Evolutionary conservation across 2,888 invertebrate species (phyloP), one percentile per base, ranked within the genome.

Genomic region (Xestia rhomboidea): DNA sequence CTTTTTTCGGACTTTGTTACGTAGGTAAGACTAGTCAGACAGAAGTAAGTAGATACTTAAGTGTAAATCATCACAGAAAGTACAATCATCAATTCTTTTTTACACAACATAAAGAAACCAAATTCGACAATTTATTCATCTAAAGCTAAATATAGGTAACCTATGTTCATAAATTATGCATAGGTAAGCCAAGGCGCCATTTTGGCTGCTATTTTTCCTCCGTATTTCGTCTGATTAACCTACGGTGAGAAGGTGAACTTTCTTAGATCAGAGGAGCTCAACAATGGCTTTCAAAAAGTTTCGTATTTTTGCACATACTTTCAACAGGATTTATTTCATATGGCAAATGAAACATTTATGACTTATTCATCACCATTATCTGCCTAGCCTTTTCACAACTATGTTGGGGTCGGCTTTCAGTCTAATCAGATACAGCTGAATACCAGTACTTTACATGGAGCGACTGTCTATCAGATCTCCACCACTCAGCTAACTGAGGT

Each of bases 131-230:
- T 49, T 72, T 68, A 73, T 60, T 46, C 7, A 27, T 74, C 10
- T 34, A 18, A 15, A 34, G 24, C 24, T 34, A 44, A 21, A 27
- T 34, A 27, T 27, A n/a, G 11, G 0, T 38, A 18, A 3, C 41
- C 11, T 18, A n/a, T 63, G 24, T 21, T 44, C 34, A 63, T 54
- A 68, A 68, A n/a, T 68, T 66, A 76, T 41, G 41, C 69, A 69
- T 24, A n/a, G n/a, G 4, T 13, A 30, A 38, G 15, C 15, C 3
- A 30, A 44, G 3, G 21, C 30, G 15, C 64, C 11, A 41, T 64
- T 69, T 49, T 24, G 1, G 27, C 24, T 38, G 1, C 54, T 11
- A 46, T 57, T 54, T 67, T 71, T 21, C 44, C 10, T 30, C 2
- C 41, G 0, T 41, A 64, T 41, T 64, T n/a, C 27, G 2, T 57